Base-by-base conservation (phyloP, 2,113 vertebrate species). In the Clupea harengus region DNA sequence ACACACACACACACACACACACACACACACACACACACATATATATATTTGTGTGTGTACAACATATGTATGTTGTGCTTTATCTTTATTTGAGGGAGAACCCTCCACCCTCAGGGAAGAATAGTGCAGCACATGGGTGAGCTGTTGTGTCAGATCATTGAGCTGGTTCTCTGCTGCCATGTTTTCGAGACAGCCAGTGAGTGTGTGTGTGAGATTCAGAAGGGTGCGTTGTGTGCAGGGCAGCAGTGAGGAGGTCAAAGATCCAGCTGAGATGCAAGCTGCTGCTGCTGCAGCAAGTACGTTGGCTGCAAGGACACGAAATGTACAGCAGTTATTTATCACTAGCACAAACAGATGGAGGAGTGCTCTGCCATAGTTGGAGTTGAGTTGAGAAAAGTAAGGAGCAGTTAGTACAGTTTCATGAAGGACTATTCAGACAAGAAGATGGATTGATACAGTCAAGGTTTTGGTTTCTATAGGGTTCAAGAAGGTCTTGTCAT, bases 231-330 rank as follows among this genome's bases (percentile, higher is more conserved):
- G 82, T 67, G 82, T 67, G 20, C 50, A 85, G 83, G 45, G 81
- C 81, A 47, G 90, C 49, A 44, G 80, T 46, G 15, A 89, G 88
- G 91, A 93, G 92, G 93, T 93, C 93, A 92, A 89, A 90, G 89
- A 90, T 90, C 93, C 88, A 88, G 90, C 92, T 92, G 94, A 94
- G 94, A 89, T 86, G 88, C 93, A 93, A 95, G 93, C 93, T 94
- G 94, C 91, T 93, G 91, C 88, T 92, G 67, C 90, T 87, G 88
- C 39, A 39, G 39, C 39, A 39, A 39, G 39, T 39, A 39, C 81
- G 86, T 85, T 92, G 91, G 88, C 89, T 90, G 89, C 91, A 89
- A 81, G 89, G 89, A 83, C 85, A 81, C 85, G 86, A 88, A 82
- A 89, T 45, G 4, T 13, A 89, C 89, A 54, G 72, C 89, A 85